phyloP scores from a whole-genome alignment of 2,888 invertebrate genomes.

The Aphrophora alni region DNA sequence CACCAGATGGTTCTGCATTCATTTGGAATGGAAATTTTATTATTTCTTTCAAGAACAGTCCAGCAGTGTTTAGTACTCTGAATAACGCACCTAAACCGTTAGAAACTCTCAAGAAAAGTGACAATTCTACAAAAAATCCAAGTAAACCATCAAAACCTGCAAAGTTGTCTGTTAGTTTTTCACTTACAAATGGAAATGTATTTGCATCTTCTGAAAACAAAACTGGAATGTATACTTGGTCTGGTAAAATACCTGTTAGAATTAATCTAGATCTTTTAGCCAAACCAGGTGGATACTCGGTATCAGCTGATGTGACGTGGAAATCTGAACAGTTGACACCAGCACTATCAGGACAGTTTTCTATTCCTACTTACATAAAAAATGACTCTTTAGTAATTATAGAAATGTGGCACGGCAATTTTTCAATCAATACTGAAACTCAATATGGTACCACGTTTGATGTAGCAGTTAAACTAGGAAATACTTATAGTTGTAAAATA shows the following conservation, averaged over 20 bases:
- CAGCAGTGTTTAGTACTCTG: neutral
- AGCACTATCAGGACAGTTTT: slow-evolving; percentile 22
- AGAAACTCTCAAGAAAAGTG: slow-evolving; percentile 6
- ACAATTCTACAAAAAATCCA: neutral
- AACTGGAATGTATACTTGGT: slow-evolving; percentile 10
- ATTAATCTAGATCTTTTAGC: slow-evolving; percentile 17
- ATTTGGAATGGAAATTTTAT: slow-evolving; percentile 41
- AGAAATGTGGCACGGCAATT: slow-evolving; percentile 27
- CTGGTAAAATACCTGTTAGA: slow-evolving; percentile 24
- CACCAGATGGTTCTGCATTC: slow-evolving; percentile 34
- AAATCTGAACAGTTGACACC: neutral
- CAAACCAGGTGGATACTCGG: neutral
- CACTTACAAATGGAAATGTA: slow-evolving; percentile 23
- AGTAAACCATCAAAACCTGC: slow-evolving; percentile 19
- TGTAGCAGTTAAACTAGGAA: neutral
- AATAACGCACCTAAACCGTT: neutral
- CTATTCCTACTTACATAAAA: slow-evolving; percentile 18
- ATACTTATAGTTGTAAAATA: slow-evolving; percentile 20
- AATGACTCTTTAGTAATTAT: slow-evolving; percentile 13
- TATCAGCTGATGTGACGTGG: neutral
- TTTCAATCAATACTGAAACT: slow-evolving; percentile 25
- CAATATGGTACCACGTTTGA: slow-evolving; percentile 27
- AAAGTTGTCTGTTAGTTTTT: slow-evolving; percentile 21
- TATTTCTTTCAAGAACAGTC: slow-evolving; percentile 23
- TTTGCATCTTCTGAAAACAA: slow-evolving; percentile 24